Conservation (phyloP, 2,797 vertebrate species). For the Zenarchopterus dispar region DNA sequence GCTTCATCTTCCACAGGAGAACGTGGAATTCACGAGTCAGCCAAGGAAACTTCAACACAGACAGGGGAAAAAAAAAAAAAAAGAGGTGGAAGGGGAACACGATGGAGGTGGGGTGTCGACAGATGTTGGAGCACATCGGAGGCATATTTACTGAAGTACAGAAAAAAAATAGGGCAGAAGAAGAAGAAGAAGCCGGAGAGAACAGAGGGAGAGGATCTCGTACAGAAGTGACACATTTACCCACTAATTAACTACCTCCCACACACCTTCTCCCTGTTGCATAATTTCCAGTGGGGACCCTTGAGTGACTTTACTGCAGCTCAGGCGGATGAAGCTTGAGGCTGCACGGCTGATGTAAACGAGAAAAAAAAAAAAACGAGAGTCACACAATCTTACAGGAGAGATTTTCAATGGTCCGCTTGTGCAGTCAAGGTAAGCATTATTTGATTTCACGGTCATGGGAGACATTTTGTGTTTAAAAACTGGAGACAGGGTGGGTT, state of each 20-base stretch:
- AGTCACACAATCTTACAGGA: background rate
- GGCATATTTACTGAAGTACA: too few species aligned
- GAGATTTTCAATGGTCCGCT: background rate
- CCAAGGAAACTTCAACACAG: background rate
- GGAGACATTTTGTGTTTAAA: background rate
- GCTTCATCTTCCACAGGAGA: constrained; percentile 32
- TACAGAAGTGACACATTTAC: constrained; percentile 33
- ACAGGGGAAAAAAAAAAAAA: constrained; percentile 7
- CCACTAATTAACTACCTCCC: constrained; percentile 24
- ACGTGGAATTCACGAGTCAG: constrained; percentile 50
- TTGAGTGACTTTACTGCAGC: background rate
- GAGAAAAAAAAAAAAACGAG: background rate
- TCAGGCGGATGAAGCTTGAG: background rate
- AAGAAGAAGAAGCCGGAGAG: constrained; percentile 19
- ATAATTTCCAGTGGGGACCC: background rate
- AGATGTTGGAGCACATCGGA: constrained; percentile 57
- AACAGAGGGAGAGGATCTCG: constrained; percentile 31
- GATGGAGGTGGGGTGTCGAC: constrained; percentile 19
- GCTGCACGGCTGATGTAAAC: too few species aligned
- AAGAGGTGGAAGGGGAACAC: constrained; percentile 27
- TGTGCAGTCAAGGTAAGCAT: background rate
- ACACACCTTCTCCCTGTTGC: background rate
- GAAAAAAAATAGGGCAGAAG: constrained; percentile 46
- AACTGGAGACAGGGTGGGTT: background rate
- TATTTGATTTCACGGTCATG: background rate